A percentile compares a stretch with the other conserved stretches of the same genome.
Evolutionary conservation across 2,113 vertebrate species (phyloP).

Genomic region (Fulica atra): DNA sequence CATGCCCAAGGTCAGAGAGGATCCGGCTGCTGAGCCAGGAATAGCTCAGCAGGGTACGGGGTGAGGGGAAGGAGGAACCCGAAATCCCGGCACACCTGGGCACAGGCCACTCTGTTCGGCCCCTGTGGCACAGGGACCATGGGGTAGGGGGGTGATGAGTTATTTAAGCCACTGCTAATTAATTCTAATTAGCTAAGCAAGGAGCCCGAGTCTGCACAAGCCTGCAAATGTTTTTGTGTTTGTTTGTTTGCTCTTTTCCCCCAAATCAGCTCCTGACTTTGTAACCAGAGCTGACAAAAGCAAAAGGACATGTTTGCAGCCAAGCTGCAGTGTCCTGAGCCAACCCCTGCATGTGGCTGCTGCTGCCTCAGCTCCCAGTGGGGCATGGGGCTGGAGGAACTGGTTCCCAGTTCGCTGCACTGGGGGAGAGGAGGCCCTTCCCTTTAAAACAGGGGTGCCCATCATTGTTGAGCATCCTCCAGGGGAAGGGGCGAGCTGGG

Average conservation of each 20-base stretch:
- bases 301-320: slow-evolving; percentile 30
- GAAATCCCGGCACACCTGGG: not conserved
- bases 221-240: not conserved
- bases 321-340: not conserved
- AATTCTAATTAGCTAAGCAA: not conserved
- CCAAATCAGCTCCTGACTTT: slow-evolving; percentile 21
- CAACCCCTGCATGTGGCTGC: not conserved
- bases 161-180: slow-evolving; percentile 4
- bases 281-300: slow-evolving; percentile 52
- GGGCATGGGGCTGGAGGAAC: not conserved
- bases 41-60: not conserved
- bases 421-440: not conserved
- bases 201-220: not conserved
- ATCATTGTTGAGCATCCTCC: not conserved
- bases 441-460: not conserved
- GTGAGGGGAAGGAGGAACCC: not conserved
- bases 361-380: not conserved
- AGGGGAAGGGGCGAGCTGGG: rapidly evolving
- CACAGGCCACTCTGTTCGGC: not conserved
- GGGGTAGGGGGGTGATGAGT: not conserved
- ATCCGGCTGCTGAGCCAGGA: not conserved
- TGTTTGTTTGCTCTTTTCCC: slow-evolving; percentile 6
- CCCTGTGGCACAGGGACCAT: rapidly evolving
- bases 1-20: slow-evolving; percentile 40
- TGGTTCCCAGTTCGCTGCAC: not conserved